phyloP scores from a whole-genome alignment of 1,140 invertebrate species.

The Epicauta chinensis region DNA sequence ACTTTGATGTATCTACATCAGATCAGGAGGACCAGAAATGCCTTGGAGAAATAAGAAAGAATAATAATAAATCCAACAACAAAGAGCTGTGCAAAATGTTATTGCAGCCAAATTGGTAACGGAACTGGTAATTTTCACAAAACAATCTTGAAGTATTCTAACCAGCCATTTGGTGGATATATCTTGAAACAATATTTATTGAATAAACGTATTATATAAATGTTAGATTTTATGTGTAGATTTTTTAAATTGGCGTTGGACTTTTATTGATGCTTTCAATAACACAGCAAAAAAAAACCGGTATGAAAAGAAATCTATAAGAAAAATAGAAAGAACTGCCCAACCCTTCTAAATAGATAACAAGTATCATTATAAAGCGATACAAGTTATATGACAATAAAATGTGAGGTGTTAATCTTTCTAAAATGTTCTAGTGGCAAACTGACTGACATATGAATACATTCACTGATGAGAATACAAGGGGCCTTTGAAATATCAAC shows the following conservation, averaged over 20 bases:
- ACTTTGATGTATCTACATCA: no score
- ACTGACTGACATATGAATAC: constrained; percentile 27
- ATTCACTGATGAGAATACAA: constrained; percentile 29
- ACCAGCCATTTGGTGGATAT: no score
- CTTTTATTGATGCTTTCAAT: constrained; percentile 1
- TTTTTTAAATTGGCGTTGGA: constrained; percentile 8
- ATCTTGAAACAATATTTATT: constrained; percentile 4
- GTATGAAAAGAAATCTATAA: no score
- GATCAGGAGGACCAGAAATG: no score
- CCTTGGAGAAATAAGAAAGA: no score
- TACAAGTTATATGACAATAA: constrained; percentile 27
- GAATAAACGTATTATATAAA: constrained; percentile 4
- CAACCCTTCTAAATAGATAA: constrained; percentile 22
- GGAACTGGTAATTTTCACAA: no score
- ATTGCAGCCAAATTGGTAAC: no score
- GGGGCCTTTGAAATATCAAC: constrained; percentile 22
- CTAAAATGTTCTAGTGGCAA: constrained; percentile 30
- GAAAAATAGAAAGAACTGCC: constrained; percentile 12
- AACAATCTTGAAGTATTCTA: no score
- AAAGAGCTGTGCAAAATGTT: no score
- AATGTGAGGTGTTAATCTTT: constrained; percentile 31
- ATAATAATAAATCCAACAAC: no score
- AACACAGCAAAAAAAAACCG: no score
- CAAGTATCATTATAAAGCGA: constrained; percentile 30
- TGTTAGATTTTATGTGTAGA: neutral